These are phyloP conservation scores for Phyllotreta striolata DNA, from an alignment of 2,888 invertebrate genomes.

Conservation along the genomic window DNA sequence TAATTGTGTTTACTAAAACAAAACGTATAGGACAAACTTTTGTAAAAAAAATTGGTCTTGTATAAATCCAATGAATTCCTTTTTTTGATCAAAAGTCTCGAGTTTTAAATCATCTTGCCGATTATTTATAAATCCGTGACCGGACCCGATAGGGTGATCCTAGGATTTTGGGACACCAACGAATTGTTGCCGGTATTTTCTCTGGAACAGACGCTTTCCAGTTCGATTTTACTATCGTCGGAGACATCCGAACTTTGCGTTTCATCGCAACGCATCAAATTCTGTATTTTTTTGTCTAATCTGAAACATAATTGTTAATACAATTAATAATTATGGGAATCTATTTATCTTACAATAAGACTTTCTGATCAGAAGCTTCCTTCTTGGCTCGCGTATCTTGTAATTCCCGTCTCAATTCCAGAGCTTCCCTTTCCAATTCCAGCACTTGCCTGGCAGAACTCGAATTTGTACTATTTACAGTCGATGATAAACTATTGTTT, in stretches of 20 bases:
- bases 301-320: conserved; percentile 53
- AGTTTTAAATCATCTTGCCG: background rate
- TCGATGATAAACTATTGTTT: conserved; percentile 22
- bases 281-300: conserved; percentile 68
- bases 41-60: no score
- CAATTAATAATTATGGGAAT: no score
- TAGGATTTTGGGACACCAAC: conserved; percentile 48
- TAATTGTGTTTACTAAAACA: no score
- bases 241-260: conserved; percentile 52
- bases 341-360: conserved; percentile 63
- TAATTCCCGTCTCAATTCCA: conserved; percentile 65
- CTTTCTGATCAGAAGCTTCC: conserved; percentile 67
- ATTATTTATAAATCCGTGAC: conserved; percentile 64
- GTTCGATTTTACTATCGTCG: conserved; percentile 56
- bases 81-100: no score
- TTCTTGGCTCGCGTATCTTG: conserved; percentile 67
- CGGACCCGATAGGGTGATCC: conserved; percentile 67
- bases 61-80: no score
- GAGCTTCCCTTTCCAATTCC: conserved; percentile 64
- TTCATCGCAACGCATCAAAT: conserved; percentile 58
- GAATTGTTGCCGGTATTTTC: conserved; percentile 50
- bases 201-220: conserved; percentile 53
- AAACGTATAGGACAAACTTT: no score
- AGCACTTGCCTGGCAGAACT: conserved; percentile 59
- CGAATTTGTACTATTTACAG: conserved; percentile 43